These are phyloP conservation scores for Leptura quadrifasciata DNA, from an alignment of 2,888 invertebrate genomes.

Conservation along the genomic window DNA sequence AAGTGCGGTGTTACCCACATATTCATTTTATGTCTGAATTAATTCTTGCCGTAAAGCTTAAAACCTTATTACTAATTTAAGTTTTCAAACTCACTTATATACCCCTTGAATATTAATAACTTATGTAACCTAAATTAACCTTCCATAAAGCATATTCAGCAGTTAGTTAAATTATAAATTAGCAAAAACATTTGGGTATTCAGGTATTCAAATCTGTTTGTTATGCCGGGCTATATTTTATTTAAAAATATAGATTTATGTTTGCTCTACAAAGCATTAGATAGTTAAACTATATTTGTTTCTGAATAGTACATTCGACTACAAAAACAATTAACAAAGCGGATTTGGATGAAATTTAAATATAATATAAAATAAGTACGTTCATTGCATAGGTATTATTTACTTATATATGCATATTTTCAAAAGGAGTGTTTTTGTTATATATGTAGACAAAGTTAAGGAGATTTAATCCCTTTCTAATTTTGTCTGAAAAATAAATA, in stretches of 20 bases:
- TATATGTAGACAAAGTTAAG: too few relatives aligned
- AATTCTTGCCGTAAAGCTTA: conserved; percentile 59
- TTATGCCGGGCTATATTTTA: conserved; percentile 17
- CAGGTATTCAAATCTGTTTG: conserved; percentile 4
- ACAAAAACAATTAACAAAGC: neutral
- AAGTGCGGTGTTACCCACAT: conserved; percentile 52
- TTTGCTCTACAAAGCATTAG: neutral
- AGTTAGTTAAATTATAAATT: conserved; percentile 37
- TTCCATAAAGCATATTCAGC: conserved; percentile 21
- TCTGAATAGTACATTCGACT: neutral
- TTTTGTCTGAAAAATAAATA: too few relatives aligned
- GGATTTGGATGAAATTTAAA: neutral
- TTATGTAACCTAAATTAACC: conserved; percentile 49
- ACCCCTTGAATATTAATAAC: conserved; percentile 55
- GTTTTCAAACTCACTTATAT: conserved; percentile 58
- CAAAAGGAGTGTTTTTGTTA: too few relatives aligned
- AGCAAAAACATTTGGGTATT: conserved; percentile 32
- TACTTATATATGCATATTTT: too few relatives aligned
- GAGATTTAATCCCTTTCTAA: too few relatives aligned
- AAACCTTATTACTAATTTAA: conserved; percentile 62
- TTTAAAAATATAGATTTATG: too few relatives aligned
- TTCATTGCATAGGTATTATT: too few relatives aligned
- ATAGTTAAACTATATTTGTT: neutral
- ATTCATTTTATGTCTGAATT: conserved; percentile 60
- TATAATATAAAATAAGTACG: neutral